phyloP scores from a whole-genome alignment of 2,113 vertebrate species.

The Syngnathus floridae region DNA sequence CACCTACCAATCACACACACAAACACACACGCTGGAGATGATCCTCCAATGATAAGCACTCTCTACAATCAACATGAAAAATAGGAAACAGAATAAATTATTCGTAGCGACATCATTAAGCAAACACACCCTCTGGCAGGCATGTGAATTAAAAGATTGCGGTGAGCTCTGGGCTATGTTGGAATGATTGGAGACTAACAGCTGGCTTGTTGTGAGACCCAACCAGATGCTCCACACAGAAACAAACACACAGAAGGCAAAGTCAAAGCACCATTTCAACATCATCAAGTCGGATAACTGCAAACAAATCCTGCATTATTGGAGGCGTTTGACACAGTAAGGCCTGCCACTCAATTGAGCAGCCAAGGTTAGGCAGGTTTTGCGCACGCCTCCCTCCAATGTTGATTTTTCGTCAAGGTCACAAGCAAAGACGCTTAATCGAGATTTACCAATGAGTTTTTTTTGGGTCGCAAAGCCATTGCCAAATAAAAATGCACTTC shows the following conservation, averaged over 20 bases:
- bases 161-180: constrained; percentile 25
- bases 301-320: not conserved
- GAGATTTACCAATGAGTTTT: no score
- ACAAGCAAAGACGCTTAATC: no score
- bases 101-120: constrained; percentile 49
- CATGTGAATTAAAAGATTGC: constrained; percentile 36
- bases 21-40: not conserved
- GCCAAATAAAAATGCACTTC: no score
- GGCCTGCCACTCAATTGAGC: not conserved
- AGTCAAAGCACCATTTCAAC: constrained; percentile 21
- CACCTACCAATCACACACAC: constrained; percentile 64
- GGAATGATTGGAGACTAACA: constrained; percentile 47
- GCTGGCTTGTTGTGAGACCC: constrained; percentile 47
- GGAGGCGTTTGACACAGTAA: not conserved
- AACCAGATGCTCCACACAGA: constrained; percentile 42
- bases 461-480: no score
- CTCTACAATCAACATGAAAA: constrained; percentile 23
- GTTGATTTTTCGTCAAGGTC: not conserved
- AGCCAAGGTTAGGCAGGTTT: not conserved
- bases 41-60: constrained; percentile 16
- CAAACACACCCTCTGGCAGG: constrained; percentile 44
- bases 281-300: not conserved
- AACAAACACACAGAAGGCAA: constrained; percentile 36
- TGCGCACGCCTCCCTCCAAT: no score
- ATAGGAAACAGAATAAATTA: constrained; percentile 35